Evolutionary conservation across 2,113 vertebrate genomes (phyloP), one percentile per base, ranked within the genome.

Genomic region (Orcinus orca): DNA sequence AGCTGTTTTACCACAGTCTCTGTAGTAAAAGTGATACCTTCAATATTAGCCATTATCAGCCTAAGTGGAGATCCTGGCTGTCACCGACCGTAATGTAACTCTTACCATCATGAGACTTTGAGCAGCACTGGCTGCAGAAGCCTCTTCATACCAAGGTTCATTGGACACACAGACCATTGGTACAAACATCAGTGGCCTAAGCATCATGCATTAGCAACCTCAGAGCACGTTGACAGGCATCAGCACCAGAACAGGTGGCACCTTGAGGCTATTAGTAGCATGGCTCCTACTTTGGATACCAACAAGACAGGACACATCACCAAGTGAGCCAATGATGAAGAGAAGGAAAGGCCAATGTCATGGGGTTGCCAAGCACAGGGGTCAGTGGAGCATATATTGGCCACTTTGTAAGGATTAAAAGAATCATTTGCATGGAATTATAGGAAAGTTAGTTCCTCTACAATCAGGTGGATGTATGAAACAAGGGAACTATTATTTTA

Each of bases 391-490:
- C 23, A 76, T 6, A 80, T 23, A 63, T 3, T 47, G 10, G 44
- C 23, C 36, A 71, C 23, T 44, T 74, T 93, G 31, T 84, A 70
- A 71, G 33, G 53, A 95, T 77, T 47, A 53, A 60, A 38, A 93
- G 38, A 70, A 84, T 84, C 33, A 25, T 25, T 44, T 58, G 3
- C 60, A 73, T 84, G 3, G 41, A 70, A 71, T 71, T 73, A 68
- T 31, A 13, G 25, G 14, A 33, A 87, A 47, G 21, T 77, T 53
- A 74, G 1, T 50, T 85, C 21, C 90, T 74, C 55, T 31, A 21
- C 9, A 86, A 18, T 85, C 55, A 77, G 17, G 47, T 68, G 5
- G 21, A 33, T 88, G 0, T 25, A 79, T 73, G 1, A 93, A 92
- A 26, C 20, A 95, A 88, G 14, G 23, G 21, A 76, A 91, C 2